Conservation (phyloP, 2,797 vertebrate genomes). For the Pangasius macronema region DNA sequence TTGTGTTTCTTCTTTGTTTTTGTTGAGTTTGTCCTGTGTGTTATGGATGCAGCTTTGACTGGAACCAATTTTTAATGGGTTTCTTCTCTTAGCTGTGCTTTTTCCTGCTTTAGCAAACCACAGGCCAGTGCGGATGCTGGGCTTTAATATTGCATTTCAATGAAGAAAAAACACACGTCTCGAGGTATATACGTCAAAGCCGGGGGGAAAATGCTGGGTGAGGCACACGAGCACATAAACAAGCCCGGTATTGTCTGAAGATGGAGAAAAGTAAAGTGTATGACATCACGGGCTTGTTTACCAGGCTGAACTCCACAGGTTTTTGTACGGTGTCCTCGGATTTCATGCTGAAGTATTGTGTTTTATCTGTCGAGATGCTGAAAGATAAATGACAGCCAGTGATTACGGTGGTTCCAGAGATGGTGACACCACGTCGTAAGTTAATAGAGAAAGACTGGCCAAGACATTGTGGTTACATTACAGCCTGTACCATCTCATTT, state of each 20-base stretch:
- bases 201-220: not conserved
- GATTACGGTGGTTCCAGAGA: slow-evolving; percentile 6
- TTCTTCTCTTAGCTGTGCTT: slow-evolving; percentile 22
- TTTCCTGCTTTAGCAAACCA: slow-evolving; percentile 25
- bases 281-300: slow-evolving; percentile 40
- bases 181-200: not conserved
- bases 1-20: not conserved
- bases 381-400: slow-evolving; percentile 27
- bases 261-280: slow-evolving; percentile 5
- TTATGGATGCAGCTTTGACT: slow-evolving; percentile 39
- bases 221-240: not conserved
- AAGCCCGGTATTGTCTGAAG: slow-evolving; percentile 27
- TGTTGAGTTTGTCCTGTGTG: not conserved
- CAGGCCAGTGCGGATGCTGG: slow-evolving; percentile 1
- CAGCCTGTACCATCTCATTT: slow-evolving; percentile 23
- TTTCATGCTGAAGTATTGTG: slow-evolving; percentile 35
- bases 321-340: slow-evolving; percentile 3
- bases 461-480: slow-evolving; percentile 1
- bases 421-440: slow-evolving; percentile 23
- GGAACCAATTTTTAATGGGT: slow-evolving; percentile 35
- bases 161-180: slow-evolving; percentile 14
- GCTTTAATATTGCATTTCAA: slow-evolving; percentile 25
- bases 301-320: not conserved
- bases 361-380: slow-evolving; percentile 34
- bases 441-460: slow-evolving; percentile 9